Evolutionary conservation across 2,113 vertebrate species (phyloP).

Genomic region (Vanacampus margaritifer): DNA sequence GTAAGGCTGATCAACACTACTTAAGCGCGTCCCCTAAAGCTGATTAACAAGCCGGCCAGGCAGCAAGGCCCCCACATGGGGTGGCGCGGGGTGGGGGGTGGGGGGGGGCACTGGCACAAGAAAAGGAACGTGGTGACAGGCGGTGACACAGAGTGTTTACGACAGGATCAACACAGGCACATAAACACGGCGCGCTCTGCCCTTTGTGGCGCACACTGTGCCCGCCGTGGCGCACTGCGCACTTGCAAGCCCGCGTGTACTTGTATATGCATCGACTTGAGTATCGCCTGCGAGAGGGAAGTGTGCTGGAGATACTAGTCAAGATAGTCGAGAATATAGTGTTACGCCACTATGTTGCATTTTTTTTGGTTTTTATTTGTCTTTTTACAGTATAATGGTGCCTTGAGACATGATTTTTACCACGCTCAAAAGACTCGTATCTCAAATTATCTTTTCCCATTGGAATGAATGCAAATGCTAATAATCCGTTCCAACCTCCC

Average conservation of each 20-base stretch:
- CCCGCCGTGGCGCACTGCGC: constrained; percentile 39
- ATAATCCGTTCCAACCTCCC: no score
- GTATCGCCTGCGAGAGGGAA: not conserved
- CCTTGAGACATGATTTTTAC: no score
- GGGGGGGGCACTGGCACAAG: constrained; percentile 21
- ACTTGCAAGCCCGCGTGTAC: constrained; percentile 11
- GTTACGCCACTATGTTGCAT: no score
- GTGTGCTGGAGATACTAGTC: constrained; percentile 12
- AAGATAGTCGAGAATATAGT: not conserved
- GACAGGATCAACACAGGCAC: constrained; percentile 53
- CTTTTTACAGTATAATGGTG: no score
- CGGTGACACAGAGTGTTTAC: constrained; percentile 62
- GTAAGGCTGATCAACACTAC: constrained; percentile 65
- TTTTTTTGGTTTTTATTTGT: no score
- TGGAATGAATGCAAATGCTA: no score
- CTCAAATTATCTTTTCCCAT: no score
- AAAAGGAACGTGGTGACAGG: constrained; percentile 62
- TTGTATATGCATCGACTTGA: constrained; percentile 1
- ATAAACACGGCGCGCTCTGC: constrained; percentile 46
- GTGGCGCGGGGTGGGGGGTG: constrained; percentile 26
- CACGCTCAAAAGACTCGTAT: no score
- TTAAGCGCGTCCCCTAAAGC: constrained; percentile 57
- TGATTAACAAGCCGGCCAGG: constrained; percentile 67
- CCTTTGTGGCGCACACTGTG: constrained; percentile 47
- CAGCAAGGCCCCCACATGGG: not conserved